Evolutionary conservation across 2,888 invertebrate species (phyloP).

Genomic region (Minunthozetes semirufus): DNA sequence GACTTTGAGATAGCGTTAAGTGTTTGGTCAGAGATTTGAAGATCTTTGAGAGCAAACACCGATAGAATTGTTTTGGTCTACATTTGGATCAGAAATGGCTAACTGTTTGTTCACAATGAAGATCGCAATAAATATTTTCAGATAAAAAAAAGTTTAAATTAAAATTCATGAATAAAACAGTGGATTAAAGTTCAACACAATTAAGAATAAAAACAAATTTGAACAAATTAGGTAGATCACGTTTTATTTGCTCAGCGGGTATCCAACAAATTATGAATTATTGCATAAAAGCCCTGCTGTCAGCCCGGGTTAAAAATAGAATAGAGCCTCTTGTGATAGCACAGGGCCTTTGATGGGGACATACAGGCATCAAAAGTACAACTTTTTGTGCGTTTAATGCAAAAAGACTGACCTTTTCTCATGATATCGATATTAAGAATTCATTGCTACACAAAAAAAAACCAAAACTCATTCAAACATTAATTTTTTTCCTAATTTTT

Average conservation of each 20-base stretch:
- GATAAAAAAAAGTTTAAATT: not conserved
- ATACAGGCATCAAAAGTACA: not conserved
- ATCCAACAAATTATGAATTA: not conserved
- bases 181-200: not conserved
- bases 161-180: conserved; percentile 2
- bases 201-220: not conserved
- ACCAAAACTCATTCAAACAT: too few species aligned
- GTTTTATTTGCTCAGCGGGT: conserved; percentile 15
- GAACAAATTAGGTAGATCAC: not conserved
- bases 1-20: too few species aligned
- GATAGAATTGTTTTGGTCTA: too few species aligned
- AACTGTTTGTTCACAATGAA: not conserved
- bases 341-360: too few species aligned
- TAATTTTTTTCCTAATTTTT: too few species aligned
- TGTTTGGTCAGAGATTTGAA: too few species aligned
- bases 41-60: too few species aligned
- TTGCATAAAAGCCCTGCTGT: not conserved
- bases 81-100: too few species aligned
- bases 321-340: not conserved
- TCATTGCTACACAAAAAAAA: not conserved
- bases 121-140: not conserved
- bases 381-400: not conserved
- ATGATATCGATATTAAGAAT: not conserved
- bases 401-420: not conserved
- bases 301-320: not conserved